Base-by-base conservation (phyloP, 2,888 invertebrate genomes). In the Gerosis bhagava region DNA sequence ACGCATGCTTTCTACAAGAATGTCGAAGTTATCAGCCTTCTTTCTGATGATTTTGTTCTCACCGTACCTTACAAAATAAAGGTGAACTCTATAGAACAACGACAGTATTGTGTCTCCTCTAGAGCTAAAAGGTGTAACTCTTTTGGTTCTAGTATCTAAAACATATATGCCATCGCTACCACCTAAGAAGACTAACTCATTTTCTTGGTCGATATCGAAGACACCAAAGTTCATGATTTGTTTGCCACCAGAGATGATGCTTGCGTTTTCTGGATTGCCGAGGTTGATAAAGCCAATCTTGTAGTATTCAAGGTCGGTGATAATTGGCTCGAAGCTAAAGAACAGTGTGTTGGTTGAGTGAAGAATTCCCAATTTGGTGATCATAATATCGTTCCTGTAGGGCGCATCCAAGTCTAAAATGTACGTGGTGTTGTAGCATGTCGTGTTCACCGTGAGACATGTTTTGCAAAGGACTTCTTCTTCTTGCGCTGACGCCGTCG, bases 131-230 rank as follows among this genome's bases (percentile, higher is more conserved):
- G 74, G 72, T 0, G 56, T 56, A 1, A 81, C 54, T 16, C 62
- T 70, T 6, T 70, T 71, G 0, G 54, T 17, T 6, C 60, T 69
- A 0, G 65, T 65, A 12, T 78, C 73, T 21, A 82, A 51, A 2
- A 67, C 60, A 12, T 70, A 83, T 7, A 88, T 72, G 0, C 84
- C 87, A 41, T 82, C 73, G 22, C 70, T 71, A 0, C 87, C 84
- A 1, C 86, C 87, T 10, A 84, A 59, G 32, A 84, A 88, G 11
- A 86, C 60, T 1, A 72, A 42, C 0, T 62, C 64, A 13, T 77
- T 81, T 0, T 67, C 67, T 53, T 86, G 84, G 47, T 86, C 83
- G 1, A 87, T 69, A 50, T 77, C 83, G 22, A 88, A 84, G 1
- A 78, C 72, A 0, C 77, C 77, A 12, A 88, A 81, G 50, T 88